Evolutionary conservation across 2,113 vertebrate species (phyloP).

Genomic region (Lethenteron camtschaticum): DNA sequence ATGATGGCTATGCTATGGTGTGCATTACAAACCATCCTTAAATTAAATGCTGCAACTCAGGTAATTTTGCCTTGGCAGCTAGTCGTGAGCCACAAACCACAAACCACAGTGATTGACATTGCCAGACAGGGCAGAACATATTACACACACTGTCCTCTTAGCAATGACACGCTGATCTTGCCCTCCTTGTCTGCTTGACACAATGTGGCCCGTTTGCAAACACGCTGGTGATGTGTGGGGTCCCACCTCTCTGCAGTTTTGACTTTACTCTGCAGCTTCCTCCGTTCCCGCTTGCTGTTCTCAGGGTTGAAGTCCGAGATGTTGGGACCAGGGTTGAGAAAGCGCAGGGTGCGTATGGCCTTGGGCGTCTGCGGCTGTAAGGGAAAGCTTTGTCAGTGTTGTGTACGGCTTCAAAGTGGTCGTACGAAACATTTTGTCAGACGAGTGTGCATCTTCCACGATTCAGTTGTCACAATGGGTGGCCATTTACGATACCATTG

Average conservation of each 20-base stretch:
- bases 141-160: background rate
- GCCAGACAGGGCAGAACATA: constrained; percentile 4
- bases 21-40: no score
- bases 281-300: constrained; percentile 29
- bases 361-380: constrained; percentile 1
- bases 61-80: no score
- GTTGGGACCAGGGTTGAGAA: constrained; percentile 38
- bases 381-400: no score
- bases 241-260: constrained; percentile 12
- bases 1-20: no score
- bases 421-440: no score
- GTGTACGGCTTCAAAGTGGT: no score
- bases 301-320: constrained; percentile 38
- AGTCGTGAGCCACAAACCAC: no score
- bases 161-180: no score
- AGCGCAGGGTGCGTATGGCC: constrained; percentile 11
- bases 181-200: constrained; percentile 23
- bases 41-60: no score
- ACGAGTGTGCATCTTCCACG: no score
- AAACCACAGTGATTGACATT: background rate
- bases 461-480: no score
- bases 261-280: constrained; percentile 24
- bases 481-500: no score
- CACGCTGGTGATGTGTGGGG: background rate
- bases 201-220: constrained; percentile 13